Conservation (phyloP, 2,113 vertebrate species). For the Peucedramus taeniatus region DNA sequence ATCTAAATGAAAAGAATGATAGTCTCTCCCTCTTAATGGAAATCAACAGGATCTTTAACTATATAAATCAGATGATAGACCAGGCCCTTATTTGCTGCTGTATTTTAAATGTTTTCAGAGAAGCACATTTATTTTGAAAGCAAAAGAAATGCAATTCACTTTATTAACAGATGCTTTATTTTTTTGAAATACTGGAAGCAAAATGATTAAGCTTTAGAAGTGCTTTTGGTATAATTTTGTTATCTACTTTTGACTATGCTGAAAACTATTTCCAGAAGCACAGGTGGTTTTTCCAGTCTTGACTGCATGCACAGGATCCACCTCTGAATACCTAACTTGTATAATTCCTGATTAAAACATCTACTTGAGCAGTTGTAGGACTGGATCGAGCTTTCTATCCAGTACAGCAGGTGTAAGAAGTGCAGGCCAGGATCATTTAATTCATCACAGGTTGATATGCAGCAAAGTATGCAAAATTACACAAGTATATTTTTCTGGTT, state of each 20-base stretch:
- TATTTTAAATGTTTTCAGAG: constrained; percentile 21
- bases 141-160: constrained; percentile 16
- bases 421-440: not conserved
- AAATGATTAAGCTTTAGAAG: not conserved
- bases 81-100: not conserved
- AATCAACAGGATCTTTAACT: not conserved
- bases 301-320: not conserved
- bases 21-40: not conserved
- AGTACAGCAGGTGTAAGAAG: not conserved
- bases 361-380: not conserved
- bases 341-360: not conserved
- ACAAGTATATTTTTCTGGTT: not conserved
- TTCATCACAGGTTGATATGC: not conserved
- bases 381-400: not conserved
- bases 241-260: not conserved
- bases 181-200: not conserved
- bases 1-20: not conserved
- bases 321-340: not conserved
- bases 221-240: not conserved
- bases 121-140: constrained; percentile 34
- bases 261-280: constrained; percentile 10
- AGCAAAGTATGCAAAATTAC: constrained; percentile 23
- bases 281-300: not conserved
- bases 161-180: not conserved
- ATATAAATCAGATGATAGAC: not conserved